Evolutionary conservation across 2,888 invertebrate genomes (phyloP), one percentile per base, ranked within the genome.

Genomic region (Leucania comma): DNA sequence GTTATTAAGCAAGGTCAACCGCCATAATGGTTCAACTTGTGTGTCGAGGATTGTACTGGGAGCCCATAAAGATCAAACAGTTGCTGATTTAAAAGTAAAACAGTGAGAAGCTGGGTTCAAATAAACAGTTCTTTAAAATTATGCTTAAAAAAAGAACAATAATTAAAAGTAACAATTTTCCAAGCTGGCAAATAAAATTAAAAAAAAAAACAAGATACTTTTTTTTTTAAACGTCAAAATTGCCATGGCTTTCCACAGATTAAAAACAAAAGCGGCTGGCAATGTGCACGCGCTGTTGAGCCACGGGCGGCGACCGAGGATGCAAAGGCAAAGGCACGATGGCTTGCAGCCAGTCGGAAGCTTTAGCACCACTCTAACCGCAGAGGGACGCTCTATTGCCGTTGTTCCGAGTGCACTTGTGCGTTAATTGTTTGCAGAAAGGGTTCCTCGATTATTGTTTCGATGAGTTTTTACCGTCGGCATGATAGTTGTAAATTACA

Each of bases 391-490:
- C 90, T 91, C 92, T 92, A 93, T 94, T 91, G 93, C 93, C 89
- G 94, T 95, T 95, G 95, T 95, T 94, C 87, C 80, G 83, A 95
- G 95, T 86, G 93, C 94, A 91, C 95, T 95, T 90, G 91, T 87
- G 89, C 95, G 91, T 92, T 95, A 95, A 96, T 96, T 95, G 95
- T 96, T 95, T 94, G 95, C 94, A 92, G 95, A 94, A 95, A 95
- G 95, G 95, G 95, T 95, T 93, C 90, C 87, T 92, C 88, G 87
- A 95, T 93, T 94, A 95, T 95, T 95, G 94, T 94, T 93, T 87
- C 71, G 79, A 81, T 85, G 87, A 92, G 86, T 92, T 92, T 42
- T 86, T 90, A 95, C 84, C 89, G 94, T 93, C 90, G 86, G 92
- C 93, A 90, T 83, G 77, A 76, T 76, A 76, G 80, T 66, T 68